These are phyloP conservation scores for Cisticola juncidis DNA, from an alignment of 2,113 vertebrate genomes.

Conservation along the genomic window DNA sequence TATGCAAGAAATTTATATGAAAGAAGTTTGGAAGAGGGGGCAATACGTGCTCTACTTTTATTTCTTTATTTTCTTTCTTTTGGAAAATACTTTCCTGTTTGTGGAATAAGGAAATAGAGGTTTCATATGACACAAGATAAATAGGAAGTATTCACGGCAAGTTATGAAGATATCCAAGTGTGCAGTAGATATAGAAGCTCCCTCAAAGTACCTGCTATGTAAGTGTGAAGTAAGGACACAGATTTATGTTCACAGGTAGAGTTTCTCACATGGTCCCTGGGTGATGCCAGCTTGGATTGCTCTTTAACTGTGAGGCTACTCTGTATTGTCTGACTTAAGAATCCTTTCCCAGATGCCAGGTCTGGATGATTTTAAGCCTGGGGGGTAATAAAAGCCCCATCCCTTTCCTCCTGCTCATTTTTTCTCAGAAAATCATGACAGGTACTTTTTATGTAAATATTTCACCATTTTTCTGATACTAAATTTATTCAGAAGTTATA, in stretches of 20 bases:
- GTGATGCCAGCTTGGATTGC: neutral
- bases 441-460: neutral
- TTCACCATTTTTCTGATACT: neutral
- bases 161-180: neutral
- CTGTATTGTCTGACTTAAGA: rapidly evolving
- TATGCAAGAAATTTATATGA: neutral
- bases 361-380: neutral
- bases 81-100: neutral
- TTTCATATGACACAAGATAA: neutral
- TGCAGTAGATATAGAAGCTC: neutral
- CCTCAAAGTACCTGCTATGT: neutral
- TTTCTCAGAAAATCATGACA: neutral
- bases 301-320: neutral
- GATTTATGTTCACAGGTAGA: neutral
- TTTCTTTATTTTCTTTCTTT: neutral
- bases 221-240: neutral
- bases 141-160: neutral
- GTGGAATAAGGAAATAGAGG: neutral
- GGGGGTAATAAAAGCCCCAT: neutral
- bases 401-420: neutral
- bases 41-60: neutral
- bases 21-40: neutral
- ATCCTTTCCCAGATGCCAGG: neutral
- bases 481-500: neutral
- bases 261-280: neutral